Evolutionary conservation across 2,888 invertebrate species (phyloP), one percentile per base, ranked within the genome.

Genomic region (Autographa pulchrina): DNA sequence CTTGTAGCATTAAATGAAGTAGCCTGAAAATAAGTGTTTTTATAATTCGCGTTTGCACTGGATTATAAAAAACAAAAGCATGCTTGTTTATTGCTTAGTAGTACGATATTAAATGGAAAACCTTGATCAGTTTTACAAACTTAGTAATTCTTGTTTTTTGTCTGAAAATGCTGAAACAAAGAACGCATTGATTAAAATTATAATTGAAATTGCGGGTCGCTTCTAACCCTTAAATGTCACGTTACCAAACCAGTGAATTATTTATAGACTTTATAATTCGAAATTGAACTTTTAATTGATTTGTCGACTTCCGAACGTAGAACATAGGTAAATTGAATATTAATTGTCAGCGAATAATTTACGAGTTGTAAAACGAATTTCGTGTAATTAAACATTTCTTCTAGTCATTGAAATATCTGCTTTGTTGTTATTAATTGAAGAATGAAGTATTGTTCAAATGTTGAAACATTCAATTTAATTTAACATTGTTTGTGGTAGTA

Each of bases 201-300:
- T 43, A 43, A 43, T 43, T 43, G 43, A 43, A 43, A 43, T 48
- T n/a, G 48, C n/a, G 48, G 48, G n/a, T 48, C n/a, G n/a, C n/a
- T 32, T 38, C 41, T 20, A 18, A 61, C 18, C 35, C 16, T 59
- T 59, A 32, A 38, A 65, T 48, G 38, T 56, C 11, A 1, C n/a
- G 38, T n/a, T 58, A 65, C 70, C 60, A 48, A 70, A 48, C 54
- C 38, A 62, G 56, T 31, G 58, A 81, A 82, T 69, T 68, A 78
- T 69, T 72, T 67, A 75, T 20, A 72, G 70, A 80, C 66, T 78
- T 79, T 80, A 79, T 78, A 69, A 77, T 68, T 72, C 72, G 63
- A 76, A 82, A 75, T 79, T 71, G 25, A 83, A 85, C 77, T 86
- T 84, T 85, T 85, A 85, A 85, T 86, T 86, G 84, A 83, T 81